Percentiles rank a stretch among this genome's conserved stretches.
Evolutionary conservation across 1,140 invertebrate species (phyloP).

Genomic region (Leptoteleia sp.): DNA sequence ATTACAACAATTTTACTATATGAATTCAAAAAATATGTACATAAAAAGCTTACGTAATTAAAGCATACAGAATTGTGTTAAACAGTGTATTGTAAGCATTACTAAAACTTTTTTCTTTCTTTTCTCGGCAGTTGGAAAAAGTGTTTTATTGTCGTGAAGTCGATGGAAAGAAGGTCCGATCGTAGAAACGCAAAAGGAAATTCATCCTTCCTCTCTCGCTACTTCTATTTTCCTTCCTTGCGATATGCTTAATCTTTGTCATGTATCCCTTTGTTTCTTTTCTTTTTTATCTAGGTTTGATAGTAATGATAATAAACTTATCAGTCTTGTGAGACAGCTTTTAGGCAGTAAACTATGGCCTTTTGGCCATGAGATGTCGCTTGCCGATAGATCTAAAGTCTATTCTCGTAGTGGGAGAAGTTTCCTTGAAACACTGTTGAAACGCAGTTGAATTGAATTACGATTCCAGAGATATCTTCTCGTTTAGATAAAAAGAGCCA

Average conservation of each 20-base stretch:
- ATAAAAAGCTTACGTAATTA: too few species aligned
- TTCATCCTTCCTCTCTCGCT: background rate
- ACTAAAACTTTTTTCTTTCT: too few species aligned
- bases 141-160: slow-evolving; percentile 25
- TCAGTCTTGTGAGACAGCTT: slow-evolving; percentile 41
- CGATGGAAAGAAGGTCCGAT: background rate
- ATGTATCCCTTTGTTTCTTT: slow-evolving; percentile 16
- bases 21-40: too few species aligned
- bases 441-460: slow-evolving; percentile 15
- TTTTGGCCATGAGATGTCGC: background rate
- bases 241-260: slow-evolving; percentile 61
- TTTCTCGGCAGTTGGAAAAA: too few species aligned
- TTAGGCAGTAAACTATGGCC: slow-evolving; percentile 23
- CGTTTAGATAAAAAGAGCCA: slow-evolving; percentile 7
- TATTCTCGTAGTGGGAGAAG: background rate
- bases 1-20: too few species aligned
- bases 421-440: background rate
- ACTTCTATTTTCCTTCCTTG: slow-evolving; percentile 10
- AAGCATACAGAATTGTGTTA: too few species aligned
- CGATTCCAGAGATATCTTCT: slow-evolving; percentile 10
- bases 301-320: slow-evolving; percentile 21
- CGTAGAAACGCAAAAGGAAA: background rate
- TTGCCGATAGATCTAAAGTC: background rate
- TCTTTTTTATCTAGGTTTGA: too few species aligned
- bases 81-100: too few species aligned